Evolutionary conservation across 2,888 invertebrate species (phyloP), one percentile per base, ranked within the genome.

Genomic region (Spicauda simplicius): DNA sequence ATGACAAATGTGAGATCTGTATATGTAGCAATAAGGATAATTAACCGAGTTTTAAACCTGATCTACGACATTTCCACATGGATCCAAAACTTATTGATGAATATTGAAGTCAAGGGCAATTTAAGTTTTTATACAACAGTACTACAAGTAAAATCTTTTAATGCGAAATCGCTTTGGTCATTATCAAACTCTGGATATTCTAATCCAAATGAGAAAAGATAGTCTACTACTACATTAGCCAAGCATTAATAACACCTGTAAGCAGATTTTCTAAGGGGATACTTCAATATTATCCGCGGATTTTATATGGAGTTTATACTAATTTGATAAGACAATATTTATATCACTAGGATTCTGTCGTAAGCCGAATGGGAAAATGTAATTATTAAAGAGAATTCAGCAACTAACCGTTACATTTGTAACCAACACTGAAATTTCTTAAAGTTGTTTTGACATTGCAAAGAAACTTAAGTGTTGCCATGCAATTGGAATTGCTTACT

Each of bases 401-500:
- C n/a, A n/a, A 25, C 25, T 25, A 4, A 25, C 3, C 5, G 25
- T 25, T 25, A 25, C 5, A 25, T 25, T 25, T 25, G 25, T 4
- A 25, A 25, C 3, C 25, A 5, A 25, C 25, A 25, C 25, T 25
- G 5, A 25, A 25, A 25, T 25, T 25, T 25, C 25, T 4, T 25
- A 4, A 5, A 25, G 5, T 4, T 25, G 25, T 25, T 25, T 25
- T 25, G 45, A 54, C 30, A 64, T 16, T 48, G 30, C 7, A 11
- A 48, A 48, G n/a, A 66, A 25, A 53, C 55, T 60, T 60, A 30
- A 25, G 20, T 30, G 59, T 55, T 48, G 19, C 59, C 11, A 54
- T 41, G 30, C 54, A 37, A 60, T 55, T 65, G 59, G 45, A 53
- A 54, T 41, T 45, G 58, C 45, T 60, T 59, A 33, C 59, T 65